Evolutionary conservation across 2,113 vertebrate genomes (phyloP).

Genomic region (Turdus rufiventris): DNA sequence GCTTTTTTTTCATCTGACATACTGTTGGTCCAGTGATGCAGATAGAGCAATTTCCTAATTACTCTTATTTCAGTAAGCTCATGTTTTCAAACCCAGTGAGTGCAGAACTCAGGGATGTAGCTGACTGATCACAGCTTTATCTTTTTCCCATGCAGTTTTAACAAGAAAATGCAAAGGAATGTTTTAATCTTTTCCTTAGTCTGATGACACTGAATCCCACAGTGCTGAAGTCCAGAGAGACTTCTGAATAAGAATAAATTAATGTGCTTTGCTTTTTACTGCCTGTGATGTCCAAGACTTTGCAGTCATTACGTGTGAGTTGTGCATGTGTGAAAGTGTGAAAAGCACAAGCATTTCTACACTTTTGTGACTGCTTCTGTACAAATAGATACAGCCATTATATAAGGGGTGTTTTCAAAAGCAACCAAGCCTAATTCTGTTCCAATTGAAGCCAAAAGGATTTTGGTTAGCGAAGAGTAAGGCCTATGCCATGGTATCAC

Average conservation of each 20-base stretch:
- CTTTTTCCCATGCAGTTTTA: neutral
- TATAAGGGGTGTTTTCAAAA: neutral
- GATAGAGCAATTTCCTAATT: neutral
- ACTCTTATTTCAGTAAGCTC: neutral
- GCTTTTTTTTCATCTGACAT: neutral
- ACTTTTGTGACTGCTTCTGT: neutral
- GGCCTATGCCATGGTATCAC: neutral
- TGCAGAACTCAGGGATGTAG: neutral
- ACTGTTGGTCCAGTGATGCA: neutral
- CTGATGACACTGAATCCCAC: neutral
- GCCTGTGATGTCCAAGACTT: neutral
- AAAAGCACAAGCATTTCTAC: constrained; percentile 30
- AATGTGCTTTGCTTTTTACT: neutral
- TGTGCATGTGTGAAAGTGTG: neutral
- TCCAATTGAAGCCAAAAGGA: neutral
- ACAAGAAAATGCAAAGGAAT: neutral
- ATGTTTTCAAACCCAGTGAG: neutral
- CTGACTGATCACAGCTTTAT: neutral
- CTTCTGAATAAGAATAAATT: neutral
- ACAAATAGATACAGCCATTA: neutral
- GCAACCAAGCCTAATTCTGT: neutral
- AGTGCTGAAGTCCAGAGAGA: neutral
- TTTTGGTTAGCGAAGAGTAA: neutral
- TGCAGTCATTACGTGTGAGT: fast-evolving
- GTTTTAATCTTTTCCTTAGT: neutral